Evolutionary conservation across 2,113 vertebrate species (phyloP), one percentile per base, ranked within the genome.

Genomic region (Pimephales promelas): DNA sequence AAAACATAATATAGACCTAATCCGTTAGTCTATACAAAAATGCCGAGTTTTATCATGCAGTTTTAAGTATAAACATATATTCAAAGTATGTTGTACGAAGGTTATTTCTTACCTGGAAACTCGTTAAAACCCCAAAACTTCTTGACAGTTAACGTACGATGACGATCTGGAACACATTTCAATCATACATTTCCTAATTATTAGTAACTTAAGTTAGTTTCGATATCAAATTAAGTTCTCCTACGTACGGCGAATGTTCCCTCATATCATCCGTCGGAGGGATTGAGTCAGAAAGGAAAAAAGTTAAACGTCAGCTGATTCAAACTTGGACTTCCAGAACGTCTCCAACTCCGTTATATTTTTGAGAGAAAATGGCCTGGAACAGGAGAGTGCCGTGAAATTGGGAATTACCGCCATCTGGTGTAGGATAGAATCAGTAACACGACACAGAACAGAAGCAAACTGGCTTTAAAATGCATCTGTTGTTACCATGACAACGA

Each of bases 391-490:
- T 52, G 22, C 10, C 3, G 31, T 7, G 47, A 54, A 56, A 2
- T n/a, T 9, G 24, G 26, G 62, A 81, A 68, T 70, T 26, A 81
- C 10, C 64, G 79, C 47, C 79, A 81, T 81, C 79, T 81, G 62
- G 20, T 5, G 79, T 66, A 79, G 26, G 31, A 74, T 66, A 79
- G 26, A 52, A 74, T 10, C 16, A 49, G 1, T 16, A 45, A 24
- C 22, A 14, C 14, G 5, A 11, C 11, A 45, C 22, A 45, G 0
- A 40, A 10, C 22, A 45, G 0, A 40, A 10, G 16, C 7, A 66
- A 70, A 22, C 11, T 13, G n/a, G n/a, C 40, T 47, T 72, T n/a
- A 72, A 24, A 47, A 68, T 36, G 4, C 62, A 22, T 66, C 16
- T 20, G 34, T 40, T 20, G 34, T 40, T 70, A 40, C 34, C 10